phyloP scores from a whole-genome alignment of 2,888 invertebrate species.

The Torymus tubicola region DNA sequence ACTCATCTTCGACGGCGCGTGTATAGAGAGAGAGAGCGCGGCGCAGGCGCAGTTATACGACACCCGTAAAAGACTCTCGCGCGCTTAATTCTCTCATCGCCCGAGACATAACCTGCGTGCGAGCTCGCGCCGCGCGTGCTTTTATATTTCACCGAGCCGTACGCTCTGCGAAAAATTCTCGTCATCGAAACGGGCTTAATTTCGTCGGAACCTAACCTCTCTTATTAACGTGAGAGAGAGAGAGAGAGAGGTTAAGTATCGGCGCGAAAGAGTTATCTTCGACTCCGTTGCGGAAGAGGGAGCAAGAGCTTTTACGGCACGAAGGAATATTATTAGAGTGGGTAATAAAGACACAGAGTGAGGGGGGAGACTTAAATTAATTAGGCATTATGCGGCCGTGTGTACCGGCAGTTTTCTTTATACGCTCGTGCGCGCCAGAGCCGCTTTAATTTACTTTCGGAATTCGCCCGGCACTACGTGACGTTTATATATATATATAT shows the following conservation, averaged over 20 bases:
- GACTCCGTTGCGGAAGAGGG: background rate
- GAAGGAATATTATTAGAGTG: background rate
- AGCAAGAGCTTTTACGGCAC: conserved; percentile 10
- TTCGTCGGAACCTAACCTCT: background rate
- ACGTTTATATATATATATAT: background rate
- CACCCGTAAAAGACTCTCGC: too few species aligned
- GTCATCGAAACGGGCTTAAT: conserved; percentile 1
- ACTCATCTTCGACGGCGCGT: too few species aligned
- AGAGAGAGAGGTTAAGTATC: conserved; percentile 4
- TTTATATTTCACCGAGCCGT: too few species aligned
- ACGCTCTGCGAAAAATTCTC: background rate
- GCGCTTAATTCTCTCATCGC: too few species aligned
- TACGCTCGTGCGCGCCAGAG: conserved; percentile 1
- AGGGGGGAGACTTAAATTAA: conserved; percentile 30
- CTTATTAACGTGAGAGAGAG: background rate
- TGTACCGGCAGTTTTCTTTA: conserved; percentile 9
- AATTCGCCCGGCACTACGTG: background rate
- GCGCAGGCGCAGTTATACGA: too few species aligned
- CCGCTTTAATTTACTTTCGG: conserved; percentile 38
- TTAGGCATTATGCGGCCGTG: conserved; percentile 22
- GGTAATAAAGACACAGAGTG: conserved; percentile 15
- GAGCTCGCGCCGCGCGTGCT: too few species aligned
- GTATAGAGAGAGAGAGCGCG: too few species aligned
- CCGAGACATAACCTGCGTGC: too few species aligned
- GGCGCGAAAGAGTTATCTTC: conserved; percentile 3